phyloP scores from a whole-genome alignment of 2,113 vertebrate species.

The Oophaga pumilio region DNA sequence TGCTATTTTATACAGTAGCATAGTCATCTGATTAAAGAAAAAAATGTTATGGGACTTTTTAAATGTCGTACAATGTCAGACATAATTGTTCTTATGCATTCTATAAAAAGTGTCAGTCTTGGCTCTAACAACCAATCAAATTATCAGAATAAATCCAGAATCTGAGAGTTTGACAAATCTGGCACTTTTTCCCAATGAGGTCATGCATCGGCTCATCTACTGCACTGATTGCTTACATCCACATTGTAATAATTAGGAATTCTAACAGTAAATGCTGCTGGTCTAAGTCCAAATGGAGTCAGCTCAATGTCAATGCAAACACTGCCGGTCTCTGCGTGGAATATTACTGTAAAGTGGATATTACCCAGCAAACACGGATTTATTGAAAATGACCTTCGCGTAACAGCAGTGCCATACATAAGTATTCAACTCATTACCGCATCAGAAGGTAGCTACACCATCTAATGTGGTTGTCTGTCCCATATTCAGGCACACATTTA shows the following conservation, averaged over 20 bases:
- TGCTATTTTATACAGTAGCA: no score
- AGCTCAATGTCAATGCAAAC: constrained; percentile 4
- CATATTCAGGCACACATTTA: no score
- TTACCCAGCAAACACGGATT: neutral
- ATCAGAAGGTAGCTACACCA: neutral
- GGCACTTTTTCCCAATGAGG: neutral
- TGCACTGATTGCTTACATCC: neutral
- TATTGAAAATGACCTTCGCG: constrained; percentile 7
- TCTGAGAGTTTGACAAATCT: neutral
- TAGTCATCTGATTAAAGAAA: no score
- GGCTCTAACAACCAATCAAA: neutral
- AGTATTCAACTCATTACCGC: neutral
- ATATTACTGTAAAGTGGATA: neutral
- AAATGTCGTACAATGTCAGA: no score
- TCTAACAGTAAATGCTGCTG: neutral
- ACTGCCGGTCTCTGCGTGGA: neutral
- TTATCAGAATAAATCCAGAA: neutral
- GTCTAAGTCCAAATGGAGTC: neutral
- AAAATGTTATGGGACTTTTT: no score
- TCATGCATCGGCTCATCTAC: neutral
- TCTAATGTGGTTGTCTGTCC: no score
- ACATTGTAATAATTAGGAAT: neutral
- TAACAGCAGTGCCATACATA: neutral
- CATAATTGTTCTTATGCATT: no score
- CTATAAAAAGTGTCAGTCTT: no score